Base-by-base conservation (phyloP, 2,888 invertebrate species). In the Eurytoma adleriae region DNA sequence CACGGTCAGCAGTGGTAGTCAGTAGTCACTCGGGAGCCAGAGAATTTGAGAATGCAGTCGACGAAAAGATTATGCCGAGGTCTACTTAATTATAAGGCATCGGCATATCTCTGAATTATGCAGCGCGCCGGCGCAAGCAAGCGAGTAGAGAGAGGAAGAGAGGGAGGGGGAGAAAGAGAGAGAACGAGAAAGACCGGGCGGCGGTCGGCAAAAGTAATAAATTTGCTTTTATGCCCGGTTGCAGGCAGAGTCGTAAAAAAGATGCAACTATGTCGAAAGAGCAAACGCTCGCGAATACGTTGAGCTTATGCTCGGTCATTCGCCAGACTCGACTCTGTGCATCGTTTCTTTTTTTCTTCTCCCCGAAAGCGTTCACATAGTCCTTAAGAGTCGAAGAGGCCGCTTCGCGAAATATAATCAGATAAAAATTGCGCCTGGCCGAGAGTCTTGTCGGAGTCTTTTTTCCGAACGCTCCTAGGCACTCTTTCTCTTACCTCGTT, bases 1-100 rank as follows among this genome's bases (percentile, higher is more conserved):
- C 77, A 80, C 80, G 69, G 74, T 74, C 70, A 66, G 48, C 50
- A 62, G 62, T 27, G 27, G 27, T 3, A n/a, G 30, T 64, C 77
- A 48, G 20, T 14, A 30, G 59, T 54, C 13, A 71, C 67, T 20
- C 72, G n/a, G 75, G 20, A 72, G 61, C 50, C 73, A 66, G 54
- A 74, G 74, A 76, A 82, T 79, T 71, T 74, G 79, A 74, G 78
- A 80, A 78, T 56, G 82, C 78, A 80, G 77, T 82, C 82, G 82
- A 75, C 79, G 82, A 81, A 81, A 81, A 79, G 81, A 82, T 82
- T 82, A 82, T 79, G 79, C 82, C 77, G 74, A 82, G 70, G 82
- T 80, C 82, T 80, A 82, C 82, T 82, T 82, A 82, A 82, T 82
- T 80, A 82, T 82, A 82, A 80, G 80, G 82, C 80, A 82, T 82